Evolutionary conservation across 2,797 vertebrate genomes (phyloP), one percentile per base, ranked within the genome.

Genomic region (Ambastaia sidthimunki): DNA sequence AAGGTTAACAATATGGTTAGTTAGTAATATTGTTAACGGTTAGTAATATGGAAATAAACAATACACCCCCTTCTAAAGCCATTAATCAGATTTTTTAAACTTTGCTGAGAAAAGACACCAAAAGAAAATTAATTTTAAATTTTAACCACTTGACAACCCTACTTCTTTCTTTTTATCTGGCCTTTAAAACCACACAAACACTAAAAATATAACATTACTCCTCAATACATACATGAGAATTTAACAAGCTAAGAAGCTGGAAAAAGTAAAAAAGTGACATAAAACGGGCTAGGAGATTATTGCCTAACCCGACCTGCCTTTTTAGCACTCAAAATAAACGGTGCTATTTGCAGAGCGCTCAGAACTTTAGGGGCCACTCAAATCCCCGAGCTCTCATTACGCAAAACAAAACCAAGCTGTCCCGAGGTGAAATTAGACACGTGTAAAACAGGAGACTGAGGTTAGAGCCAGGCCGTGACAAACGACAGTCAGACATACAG

Each of bases 351-450:
- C 47, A 80, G 83, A 90, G 88, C 86, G 80, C 76, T 66, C 80
- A 60, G 76, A 67, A 48, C 85, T 74, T 86, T 77, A 78, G 76
- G 80, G 78, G 48, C 79, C 80, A 69, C 86, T 88, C 74, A 75
- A 86, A 85, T 85, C 86, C 84, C 88, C 28, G 25, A 86, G 87
- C 60, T 67, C 85, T 76, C 13, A 68, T 89, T 88, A 87, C 85
- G 80, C 87, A 89, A 89, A 91, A 85, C 83, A 87, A 83, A 86
- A 71, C 69, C 68, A 13, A 67, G 59, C 37, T 25, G 15, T 65
- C 50, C 50, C 34, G 25, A 73, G 69, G 55, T 74, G 77, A 70
- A 80, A 74, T 60, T 52, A 71, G 67, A 68, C n/a, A 55, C 62
- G 48, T 7, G 48, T 13, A 72, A 52, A 74, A 44, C 9, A 11